Evolutionary conservation across 2,888 invertebrate genomes (phyloP), one percentile per base, ranked within the genome.

Genomic region (Drosophila suboccidentalis): DNA sequence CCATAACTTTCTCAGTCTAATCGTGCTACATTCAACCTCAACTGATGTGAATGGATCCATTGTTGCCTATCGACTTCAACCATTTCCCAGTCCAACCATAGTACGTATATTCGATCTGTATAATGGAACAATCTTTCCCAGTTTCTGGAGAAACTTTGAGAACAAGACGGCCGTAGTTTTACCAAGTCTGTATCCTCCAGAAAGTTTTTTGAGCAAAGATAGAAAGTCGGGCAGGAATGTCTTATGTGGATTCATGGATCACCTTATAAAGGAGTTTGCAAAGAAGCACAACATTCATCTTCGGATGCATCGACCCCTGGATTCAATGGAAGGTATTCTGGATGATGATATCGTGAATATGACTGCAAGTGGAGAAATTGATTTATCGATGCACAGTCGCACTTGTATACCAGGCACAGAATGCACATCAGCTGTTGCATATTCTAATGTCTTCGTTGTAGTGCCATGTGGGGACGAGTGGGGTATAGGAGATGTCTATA

Each of bases 381-480:
- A 68, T 13, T 5, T 72, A 17, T 51, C 68, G 1, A 29, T 66
- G 53, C 22, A 59, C 10, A 3, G 19, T 5, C 3, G 29, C 10
- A 3, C 19, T 10, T 47, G 47, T 8, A 0, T 4, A 11, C 1
- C 36, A 5, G n/a, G 26, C 0, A 4, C 41, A 0, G 34, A 44
- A 10, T 29, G 26, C 2, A n/a, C 43, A 15, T 6, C 1, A n/a
- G 38, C 9, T 36, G 36, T 19, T 1, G 46, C n/a, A 8, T 8
- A 34, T 4, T 9, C 43, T 1, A 13, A n/a, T 0, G 1, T 69
- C 5, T 64, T 54, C 8, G 10, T 79, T 6, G 44, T 74, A 1
- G 78, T 77, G 6, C 80, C 79, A 0, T 80, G 80, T 55, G 55
- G 53, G 0, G 46, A 36, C 4, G 22, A 15, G 15, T 47, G 47